Conservation (phyloP, 2,113 vertebrate species). For the Bubo blakistoni region DNA sequence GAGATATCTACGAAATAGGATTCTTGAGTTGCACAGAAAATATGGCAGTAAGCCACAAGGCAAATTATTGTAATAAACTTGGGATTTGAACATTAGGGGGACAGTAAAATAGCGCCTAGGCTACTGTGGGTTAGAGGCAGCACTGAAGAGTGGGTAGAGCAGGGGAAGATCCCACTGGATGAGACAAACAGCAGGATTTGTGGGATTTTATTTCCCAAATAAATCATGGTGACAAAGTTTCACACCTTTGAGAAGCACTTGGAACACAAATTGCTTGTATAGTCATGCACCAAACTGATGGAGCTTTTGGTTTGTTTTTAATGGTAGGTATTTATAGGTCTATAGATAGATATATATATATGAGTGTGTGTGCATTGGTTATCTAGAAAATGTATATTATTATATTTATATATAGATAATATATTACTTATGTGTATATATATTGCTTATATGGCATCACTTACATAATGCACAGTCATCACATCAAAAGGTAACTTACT, state of each 20-base stretch:
- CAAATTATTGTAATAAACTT: slow-evolving; percentile 16
- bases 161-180: neutral
- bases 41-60: neutral
- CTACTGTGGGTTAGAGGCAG: neutral
- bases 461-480: neutral
- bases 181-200: neutral
- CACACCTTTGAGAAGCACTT: neutral
- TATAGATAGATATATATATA: neutral
- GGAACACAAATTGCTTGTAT: neutral
- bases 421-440: neutral
- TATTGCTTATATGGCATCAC: neutral
- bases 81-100: neutral
- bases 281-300: neutral
- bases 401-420: neutral
- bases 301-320: neutral
- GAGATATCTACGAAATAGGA: neutral
- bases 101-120: neutral
- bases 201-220: neutral
- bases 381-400: neutral
- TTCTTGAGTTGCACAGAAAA: neutral
- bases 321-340: neutral
- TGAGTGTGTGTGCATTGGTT: neutral
- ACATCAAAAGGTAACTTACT: neutral
- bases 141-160: neutral
- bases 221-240: neutral